A percentile compares a stretch with the other conserved stretches of the same genome.
Evolutionary conservation across 2,888 invertebrate genomes (phyloP).

Genomic region (Pachydiplax longipennis): DNA sequence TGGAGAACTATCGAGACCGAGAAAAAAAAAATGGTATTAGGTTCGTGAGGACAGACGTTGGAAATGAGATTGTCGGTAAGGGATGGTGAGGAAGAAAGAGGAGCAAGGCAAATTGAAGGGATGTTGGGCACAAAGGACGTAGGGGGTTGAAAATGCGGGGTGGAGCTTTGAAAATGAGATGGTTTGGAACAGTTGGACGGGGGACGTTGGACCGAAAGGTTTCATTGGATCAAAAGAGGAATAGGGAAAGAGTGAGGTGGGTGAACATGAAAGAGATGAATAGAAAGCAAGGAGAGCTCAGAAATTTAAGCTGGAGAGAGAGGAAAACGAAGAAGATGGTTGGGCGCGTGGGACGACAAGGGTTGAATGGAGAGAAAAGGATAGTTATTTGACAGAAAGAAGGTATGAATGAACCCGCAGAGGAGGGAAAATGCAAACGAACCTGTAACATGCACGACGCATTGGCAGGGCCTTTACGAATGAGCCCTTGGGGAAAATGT

Average conservation of each 20-base stretch:
- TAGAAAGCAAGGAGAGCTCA: not conserved
- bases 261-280: not conserved
- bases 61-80: not conserved
- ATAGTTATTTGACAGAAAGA: not conserved
- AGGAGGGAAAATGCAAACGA: not conserved
- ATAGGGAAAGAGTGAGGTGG: not conserved
- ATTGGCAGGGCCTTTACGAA: no score
- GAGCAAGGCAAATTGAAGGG: not conserved
- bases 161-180: not conserved
- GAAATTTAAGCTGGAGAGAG: not conserved
- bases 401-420: not conserved
- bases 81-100: not conserved
- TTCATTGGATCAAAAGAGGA: not conserved
- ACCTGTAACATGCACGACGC: no score
- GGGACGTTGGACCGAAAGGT: not conserved
- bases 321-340: not conserved
- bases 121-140: not conserved
- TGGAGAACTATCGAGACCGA: not conserved
- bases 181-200: not conserved
- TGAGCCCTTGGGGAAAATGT: no score
- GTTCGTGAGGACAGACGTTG: not conserved
- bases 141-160: not conserved
- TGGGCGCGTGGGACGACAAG: not conserved
- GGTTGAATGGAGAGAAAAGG: not conserved
- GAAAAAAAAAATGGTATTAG: no score